Evolutionary conservation across 2,113 vertebrate species (phyloP), one percentile per base, ranked within the genome.

Genomic region (Entomyzon cyanotis): DNA sequence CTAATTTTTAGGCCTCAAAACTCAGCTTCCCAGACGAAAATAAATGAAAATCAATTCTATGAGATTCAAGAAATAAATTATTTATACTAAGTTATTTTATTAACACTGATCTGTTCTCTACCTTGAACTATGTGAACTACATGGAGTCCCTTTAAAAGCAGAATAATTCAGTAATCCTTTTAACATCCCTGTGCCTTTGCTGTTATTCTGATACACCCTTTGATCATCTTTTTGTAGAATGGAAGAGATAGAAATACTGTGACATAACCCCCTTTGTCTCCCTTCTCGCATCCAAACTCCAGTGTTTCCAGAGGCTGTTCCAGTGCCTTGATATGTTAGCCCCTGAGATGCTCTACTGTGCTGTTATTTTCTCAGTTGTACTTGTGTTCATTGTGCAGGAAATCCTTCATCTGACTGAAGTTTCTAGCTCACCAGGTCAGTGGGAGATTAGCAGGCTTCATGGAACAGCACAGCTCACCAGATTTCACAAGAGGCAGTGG

Each of bases 381-480:
- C 9, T 79, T 2, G 0, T 49, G 46, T 42, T 81, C 62, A 17
- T 33, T 4, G 2, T 31, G 22, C 22, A 58, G 60, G 60, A 84
- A 81, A 74, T 81, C 37, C 55, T 84, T 84, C 33, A 17, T 60
- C 35, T 41, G 62, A 11, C 41, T 25, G 49, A 85, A 64, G 44
- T 27, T 64, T 59, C 17, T 69, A 68, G 41, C 44, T 41, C 30
- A 64, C 12, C 33, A 86, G 31, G 22, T 56, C 49, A 37, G 24
- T 14, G 63, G 12, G 46, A 68, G 21, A 81, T 31, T 44, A 35
- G 17, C 24, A 78, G 33, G 53, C 55, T 91, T 68, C 35, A 60
- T 0, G 2, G 60, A 62, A 83, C 2, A 1, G 19, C 1, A 5
- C 4, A 25, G 31, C 28, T 86, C 21, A 22, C 50, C 49, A 50